Base-by-base conservation (phyloP, 1,140 invertebrate genomes). In the Macrostomum lignano region DNA sequence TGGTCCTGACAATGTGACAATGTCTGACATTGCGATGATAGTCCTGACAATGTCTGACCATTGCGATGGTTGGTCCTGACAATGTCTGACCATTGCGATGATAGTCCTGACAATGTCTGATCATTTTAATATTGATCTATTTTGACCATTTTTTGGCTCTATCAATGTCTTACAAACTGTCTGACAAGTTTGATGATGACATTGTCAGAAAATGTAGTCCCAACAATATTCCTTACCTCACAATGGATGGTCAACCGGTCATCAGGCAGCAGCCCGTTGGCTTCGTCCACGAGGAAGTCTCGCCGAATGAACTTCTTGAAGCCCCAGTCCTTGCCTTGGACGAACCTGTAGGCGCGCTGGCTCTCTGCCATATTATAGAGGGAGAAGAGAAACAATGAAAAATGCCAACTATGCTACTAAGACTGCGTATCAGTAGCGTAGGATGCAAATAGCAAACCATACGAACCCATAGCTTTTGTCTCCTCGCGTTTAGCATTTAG, bases 281-380 rank as follows among this genome's bases (percentile, higher is more conserved):
- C 75, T 66, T 96, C 88, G 57, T 96, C 86, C 49, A 96, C 62
- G 29, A 94, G 66, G 61, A 94, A 94, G 61, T 94, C 86, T 61
- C 86, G 66, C 49, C 86, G 66, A 37, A 96, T 94, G 54, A 96
- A 96, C 59, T 96, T 94, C 64, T 94, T 96, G 64, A 96, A 96
- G 31, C 88, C 88, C 88, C 88, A 96, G 64, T 94, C 86, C 65
- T 94, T 96, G 45, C 86, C 86, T 63, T 94, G 84, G 21, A 94
- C 84, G 61, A 96, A 96, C 65, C 82, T 69, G 56, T 94, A 94
- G 29, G 88, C 86, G 58, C 76, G 52, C 53, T 77, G 73, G 49
- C 71, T 74, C 52, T 76, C 73, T 73, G 58, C n/a, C n/a, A n/a
- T n/a, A n/a, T n/a, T n/a, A n/a, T n/a, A n/a, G n/a, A n/a, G n/a